These are phyloP conservation scores for Diorhabda elongata DNA, from an alignment of 1,140 invertebrate genomes.

Conservation along the genomic window DNA sequence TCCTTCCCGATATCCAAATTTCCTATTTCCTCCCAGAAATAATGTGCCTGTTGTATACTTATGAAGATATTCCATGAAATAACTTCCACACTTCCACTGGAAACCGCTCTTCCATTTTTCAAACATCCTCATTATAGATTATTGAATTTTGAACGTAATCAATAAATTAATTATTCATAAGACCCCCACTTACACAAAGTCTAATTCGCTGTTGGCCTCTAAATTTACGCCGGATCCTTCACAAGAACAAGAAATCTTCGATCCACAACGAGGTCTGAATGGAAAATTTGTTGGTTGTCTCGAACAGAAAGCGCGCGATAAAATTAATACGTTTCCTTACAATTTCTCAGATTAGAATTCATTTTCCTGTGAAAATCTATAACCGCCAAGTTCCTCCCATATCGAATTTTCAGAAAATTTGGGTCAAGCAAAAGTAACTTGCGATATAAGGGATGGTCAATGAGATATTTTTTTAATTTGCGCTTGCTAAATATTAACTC, in stretches of 20 bases:
- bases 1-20: too few relatives aligned
- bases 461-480: too few relatives aligned
- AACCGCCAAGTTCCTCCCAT: background rate
- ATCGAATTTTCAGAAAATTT: background rate
- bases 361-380: background rate
- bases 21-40: too few relatives aligned
- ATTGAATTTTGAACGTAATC: background rate
- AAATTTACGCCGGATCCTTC: background rate
- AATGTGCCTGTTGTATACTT: too few relatives aligned
- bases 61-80: too few relatives aligned
- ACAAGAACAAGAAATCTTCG: slow-evolving; percentile 2
- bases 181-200: background rate
- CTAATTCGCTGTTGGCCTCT: background rate
- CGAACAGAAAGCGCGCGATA: background rate
- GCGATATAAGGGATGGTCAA: too few relatives aligned
- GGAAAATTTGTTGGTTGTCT: background rate
- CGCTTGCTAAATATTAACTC: too few relatives aligned
- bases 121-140: too few relatives aligned
- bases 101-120: too few relatives aligned
- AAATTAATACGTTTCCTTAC: slow-evolving; percentile 1
- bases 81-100: too few relatives aligned
- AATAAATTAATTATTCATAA: background rate
- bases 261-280: background rate
- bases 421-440: too few relatives aligned
- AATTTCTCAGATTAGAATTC: background rate